A percentile compares a stretch with the other conserved stretches of the same genome.
Evolutionary conservation across 2,888 invertebrate species (phyloP).

Genomic region (Tortrix viridana): DNA sequence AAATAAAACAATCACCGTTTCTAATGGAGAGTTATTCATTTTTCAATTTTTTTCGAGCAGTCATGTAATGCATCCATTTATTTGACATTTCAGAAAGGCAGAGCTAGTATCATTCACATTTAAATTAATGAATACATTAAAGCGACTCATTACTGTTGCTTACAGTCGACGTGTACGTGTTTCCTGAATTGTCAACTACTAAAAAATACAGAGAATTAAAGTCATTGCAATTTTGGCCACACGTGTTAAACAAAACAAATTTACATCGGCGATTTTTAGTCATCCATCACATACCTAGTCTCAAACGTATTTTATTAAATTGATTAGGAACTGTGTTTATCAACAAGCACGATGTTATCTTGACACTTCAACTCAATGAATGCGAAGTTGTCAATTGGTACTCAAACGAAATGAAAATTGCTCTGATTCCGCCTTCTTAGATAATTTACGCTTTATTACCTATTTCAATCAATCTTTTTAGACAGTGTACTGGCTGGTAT

Average conservation of each 20-base stretch:
- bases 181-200: no score
- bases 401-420: background rate
- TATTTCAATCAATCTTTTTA: background rate
- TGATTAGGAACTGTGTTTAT: constrained; percentile 4
- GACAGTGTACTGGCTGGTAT: background rate
- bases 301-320: background rate
- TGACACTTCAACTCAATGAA: constrained; percentile 6
- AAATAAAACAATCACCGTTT: no score
- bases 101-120: no score
- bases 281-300: background rate
- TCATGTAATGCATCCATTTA: no score
- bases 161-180: no score
- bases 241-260: background rate
- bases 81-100: no score
- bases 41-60: no score
- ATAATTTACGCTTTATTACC: background rate
- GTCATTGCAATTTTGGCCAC: no score
- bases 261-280: background rate
- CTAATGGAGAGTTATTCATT: no score
- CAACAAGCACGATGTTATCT: constrained; percentile 4
- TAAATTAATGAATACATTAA: no score
- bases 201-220: no score
- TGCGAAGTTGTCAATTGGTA: background rate
- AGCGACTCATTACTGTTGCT: no score
- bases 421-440: constrained; percentile 1